These are phyloP conservation scores for Drosophila ochracea DNA, from an alignment of 2,888 invertebrate genomes.

Conservation along the genomic window DNA sequence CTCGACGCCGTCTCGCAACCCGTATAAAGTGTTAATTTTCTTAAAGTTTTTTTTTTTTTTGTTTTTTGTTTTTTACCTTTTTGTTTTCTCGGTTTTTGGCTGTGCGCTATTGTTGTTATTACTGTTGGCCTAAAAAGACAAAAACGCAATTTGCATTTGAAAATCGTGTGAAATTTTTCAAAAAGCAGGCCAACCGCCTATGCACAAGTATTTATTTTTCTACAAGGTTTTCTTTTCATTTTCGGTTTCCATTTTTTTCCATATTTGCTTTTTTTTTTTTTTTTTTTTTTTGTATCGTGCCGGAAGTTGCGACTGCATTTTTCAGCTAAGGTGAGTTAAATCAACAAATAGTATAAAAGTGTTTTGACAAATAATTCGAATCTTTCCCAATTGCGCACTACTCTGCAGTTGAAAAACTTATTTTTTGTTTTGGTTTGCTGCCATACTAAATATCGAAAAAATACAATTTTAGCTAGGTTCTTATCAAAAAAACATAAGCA, in stretches of 20 bases:
- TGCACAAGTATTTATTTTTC: slow-evolving; percentile 34
- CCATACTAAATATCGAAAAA: not conserved
- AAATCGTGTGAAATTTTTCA: slow-evolving; percentile 70
- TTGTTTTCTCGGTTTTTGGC: slow-evolving; percentile 24
- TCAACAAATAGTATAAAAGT: slow-evolving; percentile 5
- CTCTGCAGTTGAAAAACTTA: not conserved
- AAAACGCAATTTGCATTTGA: slow-evolving; percentile 74
- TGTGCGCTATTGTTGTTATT: slow-evolving; percentile 27
- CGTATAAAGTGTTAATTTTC: slow-evolving; percentile 75
- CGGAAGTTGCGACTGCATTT: slow-evolving; percentile 59
- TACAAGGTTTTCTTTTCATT: slow-evolving; percentile 36
- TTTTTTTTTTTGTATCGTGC: slow-evolving; percentile 27
- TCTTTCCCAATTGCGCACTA: not conserved
- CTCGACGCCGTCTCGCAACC: slow-evolving; percentile 46
- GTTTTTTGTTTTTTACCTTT: slow-evolving; percentile 4
- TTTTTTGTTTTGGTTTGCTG: not conserved
- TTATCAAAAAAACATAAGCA: not conserved
- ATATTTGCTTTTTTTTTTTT: slow-evolving; percentile 18
- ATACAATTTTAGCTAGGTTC: not conserved
- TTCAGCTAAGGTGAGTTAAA: slow-evolving; percentile 63
- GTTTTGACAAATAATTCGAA: not conserved
- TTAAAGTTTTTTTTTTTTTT: slow-evolving; percentile 6
- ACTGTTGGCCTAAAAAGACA: slow-evolving; percentile 51
- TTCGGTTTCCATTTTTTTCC: slow-evolving; percentile 12
- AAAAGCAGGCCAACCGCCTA: slow-evolving; percentile 60